Evolutionary conservation across 2,888 invertebrate genomes (phyloP).

Genomic region (Drosophila longiperda): DNA sequence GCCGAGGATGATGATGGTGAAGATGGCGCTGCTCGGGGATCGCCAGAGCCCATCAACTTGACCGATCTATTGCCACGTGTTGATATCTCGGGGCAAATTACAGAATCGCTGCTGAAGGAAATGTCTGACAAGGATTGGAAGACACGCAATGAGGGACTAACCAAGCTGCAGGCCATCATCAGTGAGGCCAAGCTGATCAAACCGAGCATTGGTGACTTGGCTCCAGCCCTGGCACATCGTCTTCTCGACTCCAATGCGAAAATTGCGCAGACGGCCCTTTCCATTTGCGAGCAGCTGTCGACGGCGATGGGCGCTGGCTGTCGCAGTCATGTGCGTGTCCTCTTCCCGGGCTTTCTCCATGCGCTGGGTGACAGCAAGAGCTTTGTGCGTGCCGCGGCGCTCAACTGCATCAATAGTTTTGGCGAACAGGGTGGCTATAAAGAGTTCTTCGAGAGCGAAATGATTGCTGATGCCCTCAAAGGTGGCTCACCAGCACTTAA

Average conservation of each 20-base stretch:
- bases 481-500: slow-evolving; percentile 93
- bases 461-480: slow-evolving; percentile 94
- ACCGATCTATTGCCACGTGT: slow-evolving; percentile 91
- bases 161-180: slow-evolving; percentile 84
- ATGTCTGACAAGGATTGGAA: slow-evolving; percentile 97
- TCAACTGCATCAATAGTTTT: slow-evolving; percentile 94
- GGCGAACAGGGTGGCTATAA: slow-evolving; percentile 92
- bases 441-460: slow-evolving; percentile 94
- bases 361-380: slow-evolving; percentile 90
- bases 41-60: slow-evolving; percentile 85
- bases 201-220: slow-evolving; percentile 92
- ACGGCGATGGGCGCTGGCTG: slow-evolving; percentile 93
- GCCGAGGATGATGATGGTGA: slow-evolving; percentile 57
- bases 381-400: slow-evolving; percentile 92
- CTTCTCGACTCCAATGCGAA: slow-evolving; percentile 96
- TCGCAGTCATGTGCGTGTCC: slow-evolving; percentile 91
- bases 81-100: slow-evolving; percentile 93
- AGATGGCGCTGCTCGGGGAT: slow-evolving; percentile 53
- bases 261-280: slow-evolving; percentile 92
- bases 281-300: slow-evolving; percentile 93
- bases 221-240: slow-evolving; percentile 91
- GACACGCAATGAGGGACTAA: slow-evolving; percentile 86
- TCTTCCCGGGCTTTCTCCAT: slow-evolving; percentile 95
- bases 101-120: slow-evolving; percentile 91
- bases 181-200: slow-evolving; percentile 92